Percentiles rank a stretch among this genome's conserved stretches.
Conservation (phyloP, 2,113 vertebrate species). For the Lampris incognitus region DNA sequence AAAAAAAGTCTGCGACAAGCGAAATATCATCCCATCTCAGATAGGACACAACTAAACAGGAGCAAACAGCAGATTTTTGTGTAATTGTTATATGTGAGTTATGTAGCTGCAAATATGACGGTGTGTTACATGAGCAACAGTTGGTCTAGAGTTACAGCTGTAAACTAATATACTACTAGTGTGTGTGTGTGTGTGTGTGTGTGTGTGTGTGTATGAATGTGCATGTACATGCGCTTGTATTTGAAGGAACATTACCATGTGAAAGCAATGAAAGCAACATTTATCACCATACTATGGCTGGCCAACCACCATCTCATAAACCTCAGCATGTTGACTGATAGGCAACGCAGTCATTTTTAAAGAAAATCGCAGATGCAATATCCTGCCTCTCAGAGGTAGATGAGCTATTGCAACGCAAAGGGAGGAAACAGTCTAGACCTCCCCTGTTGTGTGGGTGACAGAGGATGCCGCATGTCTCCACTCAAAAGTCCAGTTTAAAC, state of each 20-base stretch:
- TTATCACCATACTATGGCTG: neutral
- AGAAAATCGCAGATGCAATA: constrained; percentile 11
- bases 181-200: neutral
- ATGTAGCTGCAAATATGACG: neutral
- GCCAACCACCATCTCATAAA: neutral
- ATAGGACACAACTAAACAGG: neutral
- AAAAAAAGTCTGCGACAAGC: neutral
- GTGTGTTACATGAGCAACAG: constrained; percentile 20
- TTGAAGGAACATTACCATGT: neutral
- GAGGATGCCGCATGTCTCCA: neutral
- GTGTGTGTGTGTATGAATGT: constrained; percentile 1
- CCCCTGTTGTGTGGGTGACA: neutral
- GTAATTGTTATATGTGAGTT: constrained; percentile 12
- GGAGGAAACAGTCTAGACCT: constrained; percentile 41
- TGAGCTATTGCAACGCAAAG: neutral
- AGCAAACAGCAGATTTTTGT: neutral
- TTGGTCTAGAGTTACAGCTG: constrained; percentile 43
- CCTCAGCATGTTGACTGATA: neutral
- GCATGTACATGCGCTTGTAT: neutral
- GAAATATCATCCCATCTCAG: neutral
- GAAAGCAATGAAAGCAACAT: neutral
- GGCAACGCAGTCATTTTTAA: neutral
- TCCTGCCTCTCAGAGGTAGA: neutral
- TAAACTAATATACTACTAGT: constrained; percentile 43
- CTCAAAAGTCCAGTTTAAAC: neutral